phyloP scores from a whole-genome alignment of 2,113 vertebrate genomes.

The Arizona elegans region DNA sequence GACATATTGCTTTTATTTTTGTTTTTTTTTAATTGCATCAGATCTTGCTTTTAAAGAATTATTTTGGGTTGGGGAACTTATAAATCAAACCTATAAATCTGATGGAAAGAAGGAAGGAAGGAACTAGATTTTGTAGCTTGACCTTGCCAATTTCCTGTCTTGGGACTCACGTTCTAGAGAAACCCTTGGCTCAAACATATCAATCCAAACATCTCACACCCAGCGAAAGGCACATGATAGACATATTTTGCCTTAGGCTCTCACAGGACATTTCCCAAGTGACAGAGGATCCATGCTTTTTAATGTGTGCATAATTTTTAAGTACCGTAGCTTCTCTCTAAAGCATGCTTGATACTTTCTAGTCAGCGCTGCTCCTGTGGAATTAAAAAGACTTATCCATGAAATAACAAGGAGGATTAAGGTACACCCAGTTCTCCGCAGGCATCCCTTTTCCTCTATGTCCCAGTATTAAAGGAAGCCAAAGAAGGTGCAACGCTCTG shows the following conservation, averaged over 20 bases:
- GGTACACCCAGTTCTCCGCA: fast-evolving
- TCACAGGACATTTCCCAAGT: neutral
- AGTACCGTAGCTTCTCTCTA: neutral
- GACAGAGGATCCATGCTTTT: neutral
- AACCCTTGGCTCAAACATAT: neutral
- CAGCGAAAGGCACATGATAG: neutral
- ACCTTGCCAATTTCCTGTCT: neutral
- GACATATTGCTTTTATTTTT: neutral
- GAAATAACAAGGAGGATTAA: neutral
- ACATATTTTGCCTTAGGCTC: neutral
- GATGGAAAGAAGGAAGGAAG: neutral
- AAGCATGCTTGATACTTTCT: neutral
- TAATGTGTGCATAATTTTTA: too few relatives aligned
- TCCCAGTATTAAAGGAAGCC: neutral
- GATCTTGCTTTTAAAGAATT: neutral
- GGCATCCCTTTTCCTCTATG: neutral
- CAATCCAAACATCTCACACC: neutral
- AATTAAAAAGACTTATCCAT: neutral
- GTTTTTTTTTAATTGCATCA: neutral
- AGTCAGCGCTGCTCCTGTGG: neutral
- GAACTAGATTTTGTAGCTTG: neutral
- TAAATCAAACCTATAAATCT: neutral
- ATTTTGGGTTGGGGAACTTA: neutral
- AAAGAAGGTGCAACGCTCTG: neutral
- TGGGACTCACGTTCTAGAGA: neutral